Base-by-base conservation (phyloP, 1,140 invertebrate species). In the Bombus superbus region DNA sequence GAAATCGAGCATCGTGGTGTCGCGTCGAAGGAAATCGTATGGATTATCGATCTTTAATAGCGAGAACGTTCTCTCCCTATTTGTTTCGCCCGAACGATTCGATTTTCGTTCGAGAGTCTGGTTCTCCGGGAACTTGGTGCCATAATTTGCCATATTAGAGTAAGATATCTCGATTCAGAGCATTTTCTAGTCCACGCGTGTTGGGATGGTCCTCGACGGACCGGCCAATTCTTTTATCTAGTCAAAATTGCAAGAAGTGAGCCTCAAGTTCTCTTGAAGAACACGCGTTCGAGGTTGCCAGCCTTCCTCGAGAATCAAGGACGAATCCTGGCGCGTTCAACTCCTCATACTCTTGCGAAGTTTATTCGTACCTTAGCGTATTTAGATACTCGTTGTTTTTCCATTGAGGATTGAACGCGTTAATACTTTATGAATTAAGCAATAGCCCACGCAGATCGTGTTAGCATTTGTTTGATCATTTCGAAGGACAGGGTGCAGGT, bases 101-200 rank as follows among this genome's bases (percentile, higher is more conserved):
- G 18, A 53, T 53, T 22, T 22, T 53, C 6, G 6, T 53, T 22
- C 42, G 66, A 40, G 18, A 40, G 1, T 25, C 38, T 38, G 73
- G 42, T 66, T 47, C 72, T 74, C 42, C 66, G 75, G 68, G 66
- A 88, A 81, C 71, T 75, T 91, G 88, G 93, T 94, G 93, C 93
- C 93, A 94, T 94, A 93, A 90, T 91, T 92, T 92, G 91, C 86
- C 90, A 93, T 93, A 92, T 90, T 92, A 92, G 89, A 62, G 28
- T 90, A 91, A 91, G 89, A 86, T 86, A 44, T 38, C 71, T 81
- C 44, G 57, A 71, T 77, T 77, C 85, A 38, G 53, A 80, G 71
- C 78, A n/a, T 83, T 53, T 81, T 93, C 93, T 94, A 93, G 93
- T 93, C 92, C 82, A 81, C 66, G 81, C 74, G 71, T 38, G 78